Evolutionary conservation across 2,888 invertebrate genomes (phyloP).

Genomic region (Nephrotoma guestfalica): DNA sequence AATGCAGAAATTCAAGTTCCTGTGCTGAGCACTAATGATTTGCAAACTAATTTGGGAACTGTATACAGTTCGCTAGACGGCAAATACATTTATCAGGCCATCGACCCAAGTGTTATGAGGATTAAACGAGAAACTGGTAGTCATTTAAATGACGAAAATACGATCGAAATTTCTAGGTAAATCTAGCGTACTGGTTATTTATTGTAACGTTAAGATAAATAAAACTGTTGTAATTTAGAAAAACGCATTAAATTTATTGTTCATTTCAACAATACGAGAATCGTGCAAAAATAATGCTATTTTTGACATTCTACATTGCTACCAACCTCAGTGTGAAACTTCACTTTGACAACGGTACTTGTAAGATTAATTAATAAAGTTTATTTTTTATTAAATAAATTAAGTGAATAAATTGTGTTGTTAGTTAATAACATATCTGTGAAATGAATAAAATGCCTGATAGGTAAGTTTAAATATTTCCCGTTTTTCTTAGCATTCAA

Average conservation of each 20-base stretch:
- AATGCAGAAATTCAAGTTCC: not conserved
- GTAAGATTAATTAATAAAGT: not conserved
- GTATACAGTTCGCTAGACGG: not conserved
- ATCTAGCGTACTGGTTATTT: not conserved
- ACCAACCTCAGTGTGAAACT: not conserved
- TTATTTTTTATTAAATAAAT: not conserved
- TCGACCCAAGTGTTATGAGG: constrained; percentile 1
- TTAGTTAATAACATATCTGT: not conserved
- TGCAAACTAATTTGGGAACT: not conserved
- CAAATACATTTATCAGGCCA: constrained; percentile 5
- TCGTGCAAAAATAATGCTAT: not conserved
- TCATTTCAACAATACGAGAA: not conserved
- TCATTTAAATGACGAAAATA: not conserved
- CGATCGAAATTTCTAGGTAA: not conserved
- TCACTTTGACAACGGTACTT: not conserved
- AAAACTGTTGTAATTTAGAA: not conserved
- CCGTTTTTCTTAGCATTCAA: not conserved
- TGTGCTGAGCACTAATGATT: not conserved
- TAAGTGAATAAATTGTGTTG: not conserved
- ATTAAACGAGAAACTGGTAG: not conserved
- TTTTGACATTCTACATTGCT: not conserved
- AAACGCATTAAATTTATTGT: not conserved
- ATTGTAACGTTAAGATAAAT: not conserved
- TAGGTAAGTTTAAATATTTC: not conserved
- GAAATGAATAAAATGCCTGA: not conserved